phyloP scores from a whole-genome alignment of 2,113 vertebrate species.

The Blennius ocellaris region DNA sequence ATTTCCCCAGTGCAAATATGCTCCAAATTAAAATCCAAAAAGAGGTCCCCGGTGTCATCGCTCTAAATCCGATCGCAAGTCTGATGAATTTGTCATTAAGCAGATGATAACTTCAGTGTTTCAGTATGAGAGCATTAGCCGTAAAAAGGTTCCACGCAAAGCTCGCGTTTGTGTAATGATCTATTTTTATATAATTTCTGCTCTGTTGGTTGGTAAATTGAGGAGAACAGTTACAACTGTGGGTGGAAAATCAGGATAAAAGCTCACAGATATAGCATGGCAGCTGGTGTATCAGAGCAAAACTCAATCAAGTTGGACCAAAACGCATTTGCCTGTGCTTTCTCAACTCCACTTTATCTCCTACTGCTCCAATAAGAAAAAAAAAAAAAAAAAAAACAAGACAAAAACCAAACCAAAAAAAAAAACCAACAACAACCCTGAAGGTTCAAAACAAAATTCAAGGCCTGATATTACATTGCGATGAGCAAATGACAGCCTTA shows the following conservation, averaged over 20 bases:
- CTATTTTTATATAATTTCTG: conserved; percentile 33
- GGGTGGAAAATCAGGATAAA: not conserved
- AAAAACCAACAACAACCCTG: too few relatives aligned
- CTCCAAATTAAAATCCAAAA: conserved; percentile 83
- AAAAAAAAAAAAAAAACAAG: not conserved
- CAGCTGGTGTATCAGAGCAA: not conserved
- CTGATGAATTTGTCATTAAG: conserved; percentile 78
- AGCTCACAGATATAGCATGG: not conserved
- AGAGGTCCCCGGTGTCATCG: conserved; percentile 70
- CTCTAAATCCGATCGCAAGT: conserved; percentile 73
- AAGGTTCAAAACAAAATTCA: too few relatives aligned
- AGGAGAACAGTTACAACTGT: not conserved
- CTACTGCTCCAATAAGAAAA: not conserved
- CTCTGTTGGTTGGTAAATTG: not conserved
- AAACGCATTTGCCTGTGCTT: not conserved
- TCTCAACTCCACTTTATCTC: not conserved
- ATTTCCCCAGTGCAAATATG: conserved; percentile 83
- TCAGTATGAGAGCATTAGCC: conserved; percentile 24
- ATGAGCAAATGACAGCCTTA: too few relatives aligned
- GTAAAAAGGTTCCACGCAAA: conserved; percentile 42
- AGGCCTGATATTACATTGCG: too few relatives aligned
- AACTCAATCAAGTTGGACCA: not conserved
- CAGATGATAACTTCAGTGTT: conserved; percentile 62
- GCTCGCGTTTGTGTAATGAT: conserved; percentile 42
- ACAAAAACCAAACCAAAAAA: too few relatives aligned